Evolutionary conservation across 2,113 vertebrate species (phyloP).

Genomic region (Cromileptes altivelis): DNA sequence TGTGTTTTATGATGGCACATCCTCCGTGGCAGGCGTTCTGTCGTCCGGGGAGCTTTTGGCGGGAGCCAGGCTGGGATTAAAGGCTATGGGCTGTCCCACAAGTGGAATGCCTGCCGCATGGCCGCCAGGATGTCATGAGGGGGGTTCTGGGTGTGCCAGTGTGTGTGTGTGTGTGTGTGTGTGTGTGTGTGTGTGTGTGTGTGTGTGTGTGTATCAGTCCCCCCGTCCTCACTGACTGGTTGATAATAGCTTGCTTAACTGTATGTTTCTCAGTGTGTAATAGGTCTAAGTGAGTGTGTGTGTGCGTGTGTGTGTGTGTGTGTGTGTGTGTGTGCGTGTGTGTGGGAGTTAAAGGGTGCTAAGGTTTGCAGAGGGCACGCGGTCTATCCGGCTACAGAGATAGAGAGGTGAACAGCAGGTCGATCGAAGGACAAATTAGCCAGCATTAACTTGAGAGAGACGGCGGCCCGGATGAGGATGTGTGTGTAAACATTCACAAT

Average conservation of each 20-base stretch:
- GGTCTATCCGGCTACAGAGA: constrained; percentile 68
- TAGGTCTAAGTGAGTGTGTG: background rate
- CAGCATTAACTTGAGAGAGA: constrained; percentile 76
- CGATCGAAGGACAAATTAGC: constrained; percentile 82
- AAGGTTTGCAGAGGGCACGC: constrained; percentile 45
- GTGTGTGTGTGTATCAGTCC: constrained; percentile 34
- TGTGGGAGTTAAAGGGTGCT: constrained; percentile 18
- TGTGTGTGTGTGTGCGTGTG: constrained; percentile 3
- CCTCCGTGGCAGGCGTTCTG: constrained; percentile 79
- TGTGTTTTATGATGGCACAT: constrained; percentile 83
- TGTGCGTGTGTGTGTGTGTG: constrained; percentile 2
- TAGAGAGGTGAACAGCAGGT: constrained; percentile 81
- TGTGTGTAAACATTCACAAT: constrained; percentile 72
- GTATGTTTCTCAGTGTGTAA: constrained; percentile 35
- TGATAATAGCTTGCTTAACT: constrained; percentile 42
- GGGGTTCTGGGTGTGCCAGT: constrained; percentile 22
- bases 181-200: constrained; percentile 18
- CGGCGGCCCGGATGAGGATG: constrained; percentile 64
- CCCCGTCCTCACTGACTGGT: constrained; percentile 17
- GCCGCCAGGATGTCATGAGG: constrained; percentile 70
- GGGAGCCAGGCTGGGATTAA: constrained; percentile 88
- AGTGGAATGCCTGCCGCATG: constrained; percentile 86
- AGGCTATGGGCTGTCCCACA: constrained; percentile 85
- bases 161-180: constrained; percentile 31
- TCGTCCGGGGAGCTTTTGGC: constrained; percentile 84